phyloP scores from a whole-genome alignment of 2,888 invertebrate genomes.

The Tachina lurida region DNA sequence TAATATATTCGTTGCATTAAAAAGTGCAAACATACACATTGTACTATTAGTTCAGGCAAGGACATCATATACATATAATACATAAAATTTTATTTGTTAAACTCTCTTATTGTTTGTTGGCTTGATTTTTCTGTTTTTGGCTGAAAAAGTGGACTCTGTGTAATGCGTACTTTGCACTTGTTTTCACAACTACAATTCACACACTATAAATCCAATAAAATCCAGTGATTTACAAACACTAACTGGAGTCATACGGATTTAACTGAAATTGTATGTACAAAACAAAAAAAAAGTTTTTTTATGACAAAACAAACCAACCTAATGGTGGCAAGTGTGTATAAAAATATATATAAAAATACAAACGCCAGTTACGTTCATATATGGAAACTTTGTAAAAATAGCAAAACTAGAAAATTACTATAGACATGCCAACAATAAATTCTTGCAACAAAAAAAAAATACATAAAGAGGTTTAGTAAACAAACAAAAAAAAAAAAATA shows the following conservation, averaged over 20 bases:
- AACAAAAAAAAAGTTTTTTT: conserved; percentile 44
- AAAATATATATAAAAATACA: conserved; percentile 13
- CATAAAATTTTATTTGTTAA: not conserved
- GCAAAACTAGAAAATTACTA: conserved; percentile 26
- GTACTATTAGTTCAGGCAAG: not conserved
- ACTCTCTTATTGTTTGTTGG: not conserved
- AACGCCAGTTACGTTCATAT: conserved; percentile 2
- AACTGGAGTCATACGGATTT: conserved; percentile 60
- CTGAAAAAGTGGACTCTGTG: conserved; percentile 1
- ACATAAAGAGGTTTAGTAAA: not conserved
- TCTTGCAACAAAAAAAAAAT: conserved; percentile 23
- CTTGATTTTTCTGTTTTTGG: not conserved
- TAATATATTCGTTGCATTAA: not conserved
- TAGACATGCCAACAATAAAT: conserved; percentile 24
- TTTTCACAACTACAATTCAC: conserved; percentile 61
- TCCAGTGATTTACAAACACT: conserved; percentile 70
- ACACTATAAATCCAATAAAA: conserved; percentile 71
- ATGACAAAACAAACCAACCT: conserved; percentile 46
- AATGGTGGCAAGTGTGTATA: not conserved
- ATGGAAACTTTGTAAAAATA: conserved; percentile 31
- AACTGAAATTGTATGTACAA: conserved; percentile 23
- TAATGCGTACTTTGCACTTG: conserved; percentile 37
- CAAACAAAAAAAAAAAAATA: conserved; percentile 46
- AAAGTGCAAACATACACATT: conserved; percentile 11
- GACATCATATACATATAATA: not conserved